Evolutionary conservation across 2,797 vertebrate species (phyloP).

Genomic region (Odontamblyopus rebecca): DNA sequence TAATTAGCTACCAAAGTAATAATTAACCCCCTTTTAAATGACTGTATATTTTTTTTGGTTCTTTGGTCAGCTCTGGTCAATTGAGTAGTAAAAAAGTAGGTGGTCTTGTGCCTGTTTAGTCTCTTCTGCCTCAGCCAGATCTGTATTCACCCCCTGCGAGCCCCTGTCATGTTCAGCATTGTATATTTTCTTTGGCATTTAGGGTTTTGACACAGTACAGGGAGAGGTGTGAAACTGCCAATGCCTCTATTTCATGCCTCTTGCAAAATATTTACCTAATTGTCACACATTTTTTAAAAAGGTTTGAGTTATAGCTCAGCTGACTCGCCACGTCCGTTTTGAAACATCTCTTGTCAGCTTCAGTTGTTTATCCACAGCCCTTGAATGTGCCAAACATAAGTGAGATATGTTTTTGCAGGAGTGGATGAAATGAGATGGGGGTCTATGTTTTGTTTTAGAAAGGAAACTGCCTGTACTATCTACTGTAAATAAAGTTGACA

Average conservation of each 20-base stretch:
- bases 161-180: constrained; percentile 22
- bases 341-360: constrained; percentile 50
- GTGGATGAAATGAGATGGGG: constrained; percentile 25
- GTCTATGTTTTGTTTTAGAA: constrained; percentile 24
- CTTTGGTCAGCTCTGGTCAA: background rate
- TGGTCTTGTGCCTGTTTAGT: constrained; percentile 22
- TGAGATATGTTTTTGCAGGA: constrained; percentile 46
- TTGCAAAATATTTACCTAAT: constrained; percentile 8
- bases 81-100: background rate
- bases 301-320: constrained; percentile 23
- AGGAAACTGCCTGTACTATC: constrained; percentile 4
- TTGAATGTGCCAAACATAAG: constrained; percentile 38
- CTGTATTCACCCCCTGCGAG: constrained; percentile 42
- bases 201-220: background rate
- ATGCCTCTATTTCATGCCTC: background rate
- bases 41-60: background rate
- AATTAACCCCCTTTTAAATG: background rate
- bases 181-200: constrained; percentile 16
- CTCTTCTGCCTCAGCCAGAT: constrained; percentile 46
- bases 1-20: background rate
- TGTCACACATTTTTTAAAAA: constrained; percentile 5
- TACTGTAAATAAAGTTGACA: constrained; percentile 8
- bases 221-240: background rate
- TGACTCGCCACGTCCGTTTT: constrained; percentile 35
- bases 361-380: constrained; percentile 50